Evolutionary conservation across 2,113 vertebrate species (phyloP).

Genomic region (Corydoras maculifer): DNA sequence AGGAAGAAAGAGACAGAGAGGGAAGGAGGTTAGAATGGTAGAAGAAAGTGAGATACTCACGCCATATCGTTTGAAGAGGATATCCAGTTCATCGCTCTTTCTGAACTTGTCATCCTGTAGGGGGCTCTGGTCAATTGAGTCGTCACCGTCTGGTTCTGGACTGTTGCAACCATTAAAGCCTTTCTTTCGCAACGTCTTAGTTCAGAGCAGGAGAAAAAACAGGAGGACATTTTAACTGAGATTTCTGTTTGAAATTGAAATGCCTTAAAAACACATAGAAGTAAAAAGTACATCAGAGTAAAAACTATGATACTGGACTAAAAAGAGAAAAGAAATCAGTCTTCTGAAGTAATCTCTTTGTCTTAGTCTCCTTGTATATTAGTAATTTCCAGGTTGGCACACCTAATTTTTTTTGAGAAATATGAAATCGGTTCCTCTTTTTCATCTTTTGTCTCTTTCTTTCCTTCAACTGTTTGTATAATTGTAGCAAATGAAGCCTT

Average conservation of each 20-base stretch:
- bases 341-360: no score
- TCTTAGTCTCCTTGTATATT: no score
- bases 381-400: no score
- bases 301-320: no score
- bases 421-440: no score
- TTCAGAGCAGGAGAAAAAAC: conserved; percentile 56
- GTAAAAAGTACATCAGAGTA: neutral
- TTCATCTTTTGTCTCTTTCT: no score
- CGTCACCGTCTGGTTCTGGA: conserved; percentile 93
- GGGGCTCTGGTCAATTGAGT: conserved; percentile 95
- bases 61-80: conserved; percentile 93
- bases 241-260: no score
- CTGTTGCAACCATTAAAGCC: conserved; percentile 99
- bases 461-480: no score
- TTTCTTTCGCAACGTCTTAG: conserved; percentile 96
- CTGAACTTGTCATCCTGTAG: conserved; percentile 94
- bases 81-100: conserved; percentile 92
- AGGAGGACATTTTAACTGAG: conserved; percentile 46
- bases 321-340: no score
- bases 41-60: conserved; percentile 77
- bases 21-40: conserved; percentile 56
- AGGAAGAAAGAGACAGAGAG: conserved; percentile 57
- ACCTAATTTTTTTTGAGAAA: no score
- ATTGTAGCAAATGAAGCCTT: no score
- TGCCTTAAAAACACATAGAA: conserved; percentile 21